These are phyloP conservation scores for Thumatha senex DNA, from an alignment of 2,888 invertebrate species.

Conservation along the genomic window DNA sequence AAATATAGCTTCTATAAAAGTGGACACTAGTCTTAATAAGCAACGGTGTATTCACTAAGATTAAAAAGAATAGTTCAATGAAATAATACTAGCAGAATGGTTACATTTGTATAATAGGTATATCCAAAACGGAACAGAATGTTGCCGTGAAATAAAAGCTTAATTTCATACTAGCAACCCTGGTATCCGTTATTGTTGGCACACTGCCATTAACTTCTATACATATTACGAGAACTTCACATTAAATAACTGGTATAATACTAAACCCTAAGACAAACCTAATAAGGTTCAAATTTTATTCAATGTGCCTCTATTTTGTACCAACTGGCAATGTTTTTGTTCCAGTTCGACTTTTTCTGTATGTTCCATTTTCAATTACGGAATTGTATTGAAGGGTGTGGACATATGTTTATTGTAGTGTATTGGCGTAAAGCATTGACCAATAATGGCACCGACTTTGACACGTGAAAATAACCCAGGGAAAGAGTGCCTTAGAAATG, in stretches of 20 bases:
- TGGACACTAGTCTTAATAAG: too few relatives aligned
- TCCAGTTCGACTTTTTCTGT: slow-evolving; percentile 18
- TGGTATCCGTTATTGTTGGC: slow-evolving; percentile 61
- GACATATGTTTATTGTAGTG: neutral
- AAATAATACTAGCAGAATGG: neutral
- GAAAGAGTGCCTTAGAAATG: too few relatives aligned
- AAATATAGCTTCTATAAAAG: too few relatives aligned
- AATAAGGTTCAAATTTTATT: slow-evolving; percentile 41
- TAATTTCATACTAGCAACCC: slow-evolving; percentile 46
- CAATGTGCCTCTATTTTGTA: slow-evolving; percentile 14
- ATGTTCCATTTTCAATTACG: slow-evolving; percentile 19
- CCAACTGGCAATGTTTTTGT: slow-evolving; percentile 35
- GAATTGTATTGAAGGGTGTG: slow-evolving; percentile 6
- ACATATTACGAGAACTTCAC: slow-evolving; percentile 67
- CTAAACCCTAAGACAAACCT: slow-evolving; percentile 47
- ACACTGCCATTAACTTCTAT: slow-evolving; percentile 57
- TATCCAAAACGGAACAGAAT: slow-evolving; percentile 29
- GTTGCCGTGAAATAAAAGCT: slow-evolving; percentile 46
- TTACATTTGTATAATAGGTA: slow-evolving; percentile 10
- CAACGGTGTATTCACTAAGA: too few relatives aligned
- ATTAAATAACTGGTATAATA: slow-evolving; percentile 44
- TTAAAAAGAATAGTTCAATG: too few relatives aligned
- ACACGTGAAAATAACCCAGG: too few relatives aligned
- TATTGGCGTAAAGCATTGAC: neutral
- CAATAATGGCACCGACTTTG: too few relatives aligned